These are phyloP conservation scores for Monomorium pharaonis DNA, from an alignment of 1,140 invertebrate species.

Conservation along the genomic window DNA sequence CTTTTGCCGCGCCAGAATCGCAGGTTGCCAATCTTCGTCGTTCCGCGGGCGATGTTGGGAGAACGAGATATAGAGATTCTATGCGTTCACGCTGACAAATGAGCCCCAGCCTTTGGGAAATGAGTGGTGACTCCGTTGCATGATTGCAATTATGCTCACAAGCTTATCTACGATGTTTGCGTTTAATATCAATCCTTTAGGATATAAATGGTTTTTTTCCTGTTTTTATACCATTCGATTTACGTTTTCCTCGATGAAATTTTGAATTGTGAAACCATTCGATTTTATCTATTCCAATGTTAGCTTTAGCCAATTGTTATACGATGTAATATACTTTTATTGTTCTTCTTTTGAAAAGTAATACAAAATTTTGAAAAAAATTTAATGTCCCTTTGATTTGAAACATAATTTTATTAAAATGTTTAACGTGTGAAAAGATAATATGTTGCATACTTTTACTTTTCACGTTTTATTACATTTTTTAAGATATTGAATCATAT, in stretches of 20 bases:
- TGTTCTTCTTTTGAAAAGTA: background rate
- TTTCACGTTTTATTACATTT: background rate
- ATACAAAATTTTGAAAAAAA: background rate
- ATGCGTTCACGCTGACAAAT: constrained; percentile 59
- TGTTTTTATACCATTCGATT: background rate
- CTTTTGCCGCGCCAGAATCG: constrained; percentile 55
- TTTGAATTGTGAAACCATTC: constrained; percentile 1
- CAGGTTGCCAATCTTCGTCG: constrained; percentile 71
- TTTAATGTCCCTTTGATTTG: background rate
- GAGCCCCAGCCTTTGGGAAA: constrained; percentile 61
- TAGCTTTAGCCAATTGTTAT: constrained; percentile 13
- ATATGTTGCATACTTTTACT: background rate
- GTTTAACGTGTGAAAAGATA: background rate
- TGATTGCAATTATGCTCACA: constrained; percentile 55
- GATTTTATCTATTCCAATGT: background rate
- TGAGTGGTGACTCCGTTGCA: constrained; percentile 54
- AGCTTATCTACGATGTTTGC: constrained; percentile 39
- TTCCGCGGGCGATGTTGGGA: constrained; percentile 40
- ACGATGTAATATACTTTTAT: background rate
- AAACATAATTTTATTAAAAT: background rate
- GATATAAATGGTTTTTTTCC: constrained; percentile 8
- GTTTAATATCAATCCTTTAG: background rate
- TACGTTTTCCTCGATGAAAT: background rate
- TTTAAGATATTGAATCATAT: background rate
- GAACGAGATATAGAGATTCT: constrained; percentile 45